Conservation (phyloP, 2,888 invertebrate genomes). For the Melanotus villosus region DNA sequence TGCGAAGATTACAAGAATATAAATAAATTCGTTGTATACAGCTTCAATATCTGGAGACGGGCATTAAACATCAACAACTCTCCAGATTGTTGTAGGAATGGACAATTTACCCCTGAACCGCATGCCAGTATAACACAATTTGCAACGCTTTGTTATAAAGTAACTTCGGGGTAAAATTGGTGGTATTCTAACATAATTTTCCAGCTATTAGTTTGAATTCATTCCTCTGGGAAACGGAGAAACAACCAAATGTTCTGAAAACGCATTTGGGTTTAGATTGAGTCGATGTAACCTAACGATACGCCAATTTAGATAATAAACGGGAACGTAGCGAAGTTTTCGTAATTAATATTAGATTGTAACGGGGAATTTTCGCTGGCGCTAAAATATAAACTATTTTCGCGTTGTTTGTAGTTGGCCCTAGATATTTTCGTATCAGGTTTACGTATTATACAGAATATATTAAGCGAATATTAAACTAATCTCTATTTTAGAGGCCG, state of each 20-base stretch:
- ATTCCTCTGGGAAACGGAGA: conserved; percentile 13
- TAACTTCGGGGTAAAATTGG: background rate
- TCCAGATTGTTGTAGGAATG: background rate
- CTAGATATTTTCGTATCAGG: too few relatives aligned
- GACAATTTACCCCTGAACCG: background rate
- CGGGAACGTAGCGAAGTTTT: conserved; percentile 4
- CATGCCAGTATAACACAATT: background rate
- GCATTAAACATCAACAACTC: too few relatives aligned
- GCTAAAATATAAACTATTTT: conserved; percentile 18
- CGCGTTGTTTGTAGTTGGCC: too few relatives aligned
- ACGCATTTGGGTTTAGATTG: conserved; percentile 29
- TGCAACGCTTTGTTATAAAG: background rate
- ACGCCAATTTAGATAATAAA: conserved; percentile 25
- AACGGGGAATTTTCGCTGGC: conserved; percentile 8
- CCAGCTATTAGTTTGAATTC: conserved; percentile 8
- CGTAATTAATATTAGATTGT: conserved; percentile 29
- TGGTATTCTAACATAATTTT: conserved; percentile 20
- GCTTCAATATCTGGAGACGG: too few relatives aligned
- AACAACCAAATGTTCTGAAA: conserved; percentile 10
- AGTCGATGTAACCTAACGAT: conserved; percentile 22
- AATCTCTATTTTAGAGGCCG: too few relatives aligned
- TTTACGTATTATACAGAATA: too few relatives aligned
- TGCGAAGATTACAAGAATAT: too few relatives aligned
- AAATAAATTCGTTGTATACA: too few relatives aligned
- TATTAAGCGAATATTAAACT: too few relatives aligned